These are phyloP conservation scores for Halcyon chelicuti DNA, from an alignment of 2,797 vertebrate species.

Conservation along the genomic window DNA sequence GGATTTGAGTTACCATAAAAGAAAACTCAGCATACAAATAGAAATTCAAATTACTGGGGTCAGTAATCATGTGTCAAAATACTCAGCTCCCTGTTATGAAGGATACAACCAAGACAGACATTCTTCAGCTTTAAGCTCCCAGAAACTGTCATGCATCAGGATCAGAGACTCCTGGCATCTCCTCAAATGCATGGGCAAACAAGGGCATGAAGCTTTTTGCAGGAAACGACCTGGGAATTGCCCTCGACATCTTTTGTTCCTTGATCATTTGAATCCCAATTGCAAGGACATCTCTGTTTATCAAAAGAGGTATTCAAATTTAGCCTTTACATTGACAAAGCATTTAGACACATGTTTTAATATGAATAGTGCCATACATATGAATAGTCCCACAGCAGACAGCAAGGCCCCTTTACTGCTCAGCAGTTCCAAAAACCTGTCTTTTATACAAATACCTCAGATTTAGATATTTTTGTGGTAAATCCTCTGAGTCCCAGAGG, in stretches of 20 bases:
- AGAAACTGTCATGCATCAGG: not conserved
- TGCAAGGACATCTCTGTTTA: conserved; percentile 46
- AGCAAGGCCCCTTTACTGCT: not conserved
- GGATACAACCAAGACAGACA: not conserved
- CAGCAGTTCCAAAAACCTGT: not conserved
- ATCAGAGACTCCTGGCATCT: not conserved
- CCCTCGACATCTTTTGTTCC: conserved; percentile 58
- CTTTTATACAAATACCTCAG: not conserved
- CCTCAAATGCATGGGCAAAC: conserved; percentile 23
- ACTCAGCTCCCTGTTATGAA: not conserved
- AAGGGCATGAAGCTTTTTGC: not conserved
- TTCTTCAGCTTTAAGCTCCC: not conserved
- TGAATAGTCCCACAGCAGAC: conserved; percentile 14
- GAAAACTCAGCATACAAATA: not conserved
- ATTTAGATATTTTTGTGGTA: not conserved
- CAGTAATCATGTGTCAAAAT: not conserved
- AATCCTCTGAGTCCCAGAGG: not conserved
- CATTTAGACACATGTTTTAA: conserved; percentile 35
- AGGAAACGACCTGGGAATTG: conserved; percentile 68
- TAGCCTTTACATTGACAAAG: conserved; percentile 28
- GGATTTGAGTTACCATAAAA: not conserved
- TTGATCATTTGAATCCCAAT: conserved; percentile 59
- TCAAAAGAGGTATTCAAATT: conserved; percentile 69
- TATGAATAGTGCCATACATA: conserved; percentile 62
- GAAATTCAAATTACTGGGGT: not conserved